Base-by-base conservation (phyloP, 1,140 invertebrate genomes). In the Ceratoteleas bidentatus region DNA sequence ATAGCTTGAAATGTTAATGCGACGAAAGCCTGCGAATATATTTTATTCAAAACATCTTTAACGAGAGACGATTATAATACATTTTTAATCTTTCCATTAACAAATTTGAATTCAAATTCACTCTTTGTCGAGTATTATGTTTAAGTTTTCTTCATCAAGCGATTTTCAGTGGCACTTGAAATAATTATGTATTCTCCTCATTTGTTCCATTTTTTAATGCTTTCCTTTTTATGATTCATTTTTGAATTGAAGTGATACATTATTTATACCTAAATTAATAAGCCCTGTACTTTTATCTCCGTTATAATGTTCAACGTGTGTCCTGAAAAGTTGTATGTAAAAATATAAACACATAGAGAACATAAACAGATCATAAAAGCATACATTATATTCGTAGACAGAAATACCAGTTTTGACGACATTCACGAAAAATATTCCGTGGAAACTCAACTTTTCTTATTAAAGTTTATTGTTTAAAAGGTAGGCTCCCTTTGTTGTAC, bases 1-100 rank as follows among this genome's bases (percentile, higher is more conserved):
- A 70, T 66, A 68, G 72, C 69, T 74, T 83, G 74, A 78, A 83
- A 78, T 83, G 69, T 78, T 83, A 75, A 78, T 83, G 65, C 70
- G 75, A 78, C 61, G 68, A 77, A 69, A 82, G 70, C 58, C 65
- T 13, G 68, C 32, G 69, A 83, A 73, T 74, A 74, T 73, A 78
- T 78, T 74, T 74, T 74, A 83, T 83, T 76, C 69, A 78, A 83
- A 83, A 83, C 64, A 78, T 74, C 74, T 69, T 66, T 52, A 75
- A 73, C 68, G 36, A 64, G 66, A 73, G 66, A 78, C 66, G 68
- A 68, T 77, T 73, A 83, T 74, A 77, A 64, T 83, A 62, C 69
- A 74, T 53, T 76, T 82, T 82, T 72, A 58, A 56, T 76, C 47
- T 66, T 58, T 79, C 61, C 61, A 79, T 79, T 72, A 79, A 72